Evolutionary conservation across 2,888 invertebrate species (phyloP), one percentile per base, ranked within the genome.

Genomic region (Sepiola atlantica): DNA sequence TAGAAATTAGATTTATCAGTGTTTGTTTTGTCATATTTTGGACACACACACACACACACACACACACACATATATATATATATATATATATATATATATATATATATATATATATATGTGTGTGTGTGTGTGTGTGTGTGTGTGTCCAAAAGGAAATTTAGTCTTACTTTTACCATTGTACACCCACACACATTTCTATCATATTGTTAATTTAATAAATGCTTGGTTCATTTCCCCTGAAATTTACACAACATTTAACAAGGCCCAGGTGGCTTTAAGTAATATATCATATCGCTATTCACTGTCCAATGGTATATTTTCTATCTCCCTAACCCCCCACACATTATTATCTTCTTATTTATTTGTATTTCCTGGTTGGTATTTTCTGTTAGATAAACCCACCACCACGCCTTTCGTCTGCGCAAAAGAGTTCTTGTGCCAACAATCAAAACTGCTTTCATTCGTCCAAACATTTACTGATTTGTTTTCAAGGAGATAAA

Each of bases 191-290:
- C 24, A 77, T 77, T 28, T 77, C 77, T 77, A 77, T 77, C 12
- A n/a, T 77, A 77, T 77, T 77, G 10, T 28, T 77, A 77, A 77
- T 77, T 77, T 24, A 77, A 77, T 77, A 77, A 77, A 77, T 77
- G 28, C 28, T 24, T 61, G 24, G 61, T 61, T 61, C 61, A 61
- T 61, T 61, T 77, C 77, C 77, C 77, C n/a, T 77, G 77, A 28
- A 77, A 77, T 77, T 77, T 77, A 77, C 12, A 28, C 28, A 28
- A 77, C n/a, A n/a, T 28, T 77, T 28, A 28, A 45, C 45, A 45
- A 77, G 77, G 28, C n/a, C 77, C 77, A 77, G n/a, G 77, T 77
- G 77, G 77, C 77, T 77, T 77, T 77, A 77, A 77, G 77, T 77
- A 77, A 77, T 77, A 28, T 77, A 77, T 77, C 77, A 77, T 77